Evolutionary conservation across 1,140 invertebrate genomes (phyloP), one percentile per base, ranked within the genome.

Genomic region (Diprion similis): DNA sequence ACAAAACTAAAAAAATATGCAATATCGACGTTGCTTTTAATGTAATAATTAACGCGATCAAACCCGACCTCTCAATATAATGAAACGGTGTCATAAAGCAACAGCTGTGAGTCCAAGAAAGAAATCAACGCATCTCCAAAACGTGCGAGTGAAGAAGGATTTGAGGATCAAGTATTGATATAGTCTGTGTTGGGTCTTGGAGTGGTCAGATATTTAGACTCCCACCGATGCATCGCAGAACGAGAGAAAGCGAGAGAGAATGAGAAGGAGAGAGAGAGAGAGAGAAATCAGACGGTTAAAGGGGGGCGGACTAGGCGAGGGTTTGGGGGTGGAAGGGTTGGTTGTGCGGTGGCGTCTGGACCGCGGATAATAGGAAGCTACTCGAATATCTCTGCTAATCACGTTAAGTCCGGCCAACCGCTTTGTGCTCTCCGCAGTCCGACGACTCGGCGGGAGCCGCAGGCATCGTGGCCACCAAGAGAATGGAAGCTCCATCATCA

Each of bases 331-430:
- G 51, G 51, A 59, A 73, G 79, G 78, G 75, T 78, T 77, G 78
- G 80, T 82, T 77, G 76, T 81, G 78, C 68, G 80, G 80, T 70
- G 78, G 82, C 77, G 81, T 82, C 81, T 84, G 81, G 84, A 84
- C 83, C 82, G 71, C 80, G 80, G 76, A 83, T 84, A 84, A 84
- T 83, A 83, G 82, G 77, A 81, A 79, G 80, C 78, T 78, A 76
- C 79, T 77, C 69, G 81, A 79, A 80, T 86, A 85, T 86, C 83
- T 85, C 83, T 84, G 85, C 84, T 86, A 86, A 86, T 86, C 84
- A 81, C 81, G 84, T 86, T 86, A 86, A 86, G 85, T 86, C 85
- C 82, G 78, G 81, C 80, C 82, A 83, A 85, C 84, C 84, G 84
- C 82, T 85, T 86, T 84, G 85, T 81, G 81, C 77, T 77, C 24